Percentiles rank a stretch among this genome's conserved stretches.
phyloP scores from a whole-genome alignment of 2,797 vertebrate genomes.

The Chelidonichthys spinosus region DNA sequence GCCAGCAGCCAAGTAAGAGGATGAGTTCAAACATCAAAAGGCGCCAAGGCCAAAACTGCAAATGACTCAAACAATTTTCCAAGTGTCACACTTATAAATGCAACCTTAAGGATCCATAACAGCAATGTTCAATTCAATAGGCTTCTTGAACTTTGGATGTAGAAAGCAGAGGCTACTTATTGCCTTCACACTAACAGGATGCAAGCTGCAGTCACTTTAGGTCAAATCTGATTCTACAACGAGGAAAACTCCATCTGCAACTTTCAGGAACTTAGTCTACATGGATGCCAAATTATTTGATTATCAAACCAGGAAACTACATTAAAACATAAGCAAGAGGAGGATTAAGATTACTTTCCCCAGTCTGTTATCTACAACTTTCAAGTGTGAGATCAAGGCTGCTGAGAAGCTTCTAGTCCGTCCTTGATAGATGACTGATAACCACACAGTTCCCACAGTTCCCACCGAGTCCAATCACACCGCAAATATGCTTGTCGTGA shows the following conservation, averaged over 20 bases:
- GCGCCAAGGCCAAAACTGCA: background rate
- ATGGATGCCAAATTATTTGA: background rate
- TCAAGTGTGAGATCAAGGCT: conserved; percentile 48
- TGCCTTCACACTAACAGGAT: background rate
- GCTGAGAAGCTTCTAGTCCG: background rate
- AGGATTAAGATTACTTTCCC: conserved; percentile 22
- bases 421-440: conserved; percentile 42
- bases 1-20: background rate
- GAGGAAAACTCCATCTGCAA: background rate
- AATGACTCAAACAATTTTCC: background rate
- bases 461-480: conserved; percentile 14
- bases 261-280: background rate
- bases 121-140: background rate
- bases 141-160: background rate
- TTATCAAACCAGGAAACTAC: background rate
- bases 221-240: conserved; percentile 10
- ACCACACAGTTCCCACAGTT: conserved; percentile 32
- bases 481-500: conserved; percentile 9
- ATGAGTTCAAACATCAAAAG: conserved; percentile 17
- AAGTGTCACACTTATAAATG: background rate
- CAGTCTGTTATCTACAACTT: conserved; percentile 34
- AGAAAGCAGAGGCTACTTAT: background rate
- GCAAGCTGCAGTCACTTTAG: background rate
- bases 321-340: conserved; percentile 3
- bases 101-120: background rate